Evolutionary conservation across 2,888 invertebrate genomes (phyloP).

Genomic region (Hetaerina titia): DNA sequence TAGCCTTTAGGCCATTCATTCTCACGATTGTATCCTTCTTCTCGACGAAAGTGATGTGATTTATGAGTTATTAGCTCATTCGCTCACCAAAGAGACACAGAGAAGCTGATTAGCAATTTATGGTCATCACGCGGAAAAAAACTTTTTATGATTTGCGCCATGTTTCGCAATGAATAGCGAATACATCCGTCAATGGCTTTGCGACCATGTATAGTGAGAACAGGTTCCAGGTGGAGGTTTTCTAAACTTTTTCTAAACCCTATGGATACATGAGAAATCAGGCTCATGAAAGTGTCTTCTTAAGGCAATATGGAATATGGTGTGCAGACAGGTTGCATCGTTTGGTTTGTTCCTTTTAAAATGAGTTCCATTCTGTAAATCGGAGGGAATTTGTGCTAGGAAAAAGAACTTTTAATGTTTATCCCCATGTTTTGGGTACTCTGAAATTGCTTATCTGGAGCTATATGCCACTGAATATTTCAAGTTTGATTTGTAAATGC

Average conservation of each 20-base stretch:
- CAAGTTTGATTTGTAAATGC: too few relatives aligned
- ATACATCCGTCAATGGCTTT: background rate
- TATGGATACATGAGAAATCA: background rate
- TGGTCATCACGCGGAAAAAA: background rate
- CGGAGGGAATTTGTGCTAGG: background rate
- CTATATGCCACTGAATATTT: too few relatives aligned
- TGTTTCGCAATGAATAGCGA: background rate
- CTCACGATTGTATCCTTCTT: background rate
- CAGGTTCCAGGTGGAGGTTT: background rate
- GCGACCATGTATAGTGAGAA: background rate
- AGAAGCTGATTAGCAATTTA: slow-evolving; percentile 7
- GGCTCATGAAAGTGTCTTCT: background rate
- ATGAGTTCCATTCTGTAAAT: background rate
- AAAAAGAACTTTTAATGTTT: too few relatives aligned
- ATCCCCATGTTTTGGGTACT: too few relatives aligned
- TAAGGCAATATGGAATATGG: background rate
- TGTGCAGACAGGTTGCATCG: background rate
- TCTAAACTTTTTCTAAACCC: background rate
- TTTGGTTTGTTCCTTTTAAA: background rate
- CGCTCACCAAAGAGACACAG: background rate
- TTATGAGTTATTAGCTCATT: slow-evolving; percentile 22
- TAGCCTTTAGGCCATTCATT: background rate
- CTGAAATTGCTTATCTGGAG: too few relatives aligned
- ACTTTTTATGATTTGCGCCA: background rate
- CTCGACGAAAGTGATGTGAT: background rate